These are phyloP conservation scores for Lucinisca nassula DNA, from an alignment of 2,888 invertebrate genomes.

Conservation along the genomic window DNA sequence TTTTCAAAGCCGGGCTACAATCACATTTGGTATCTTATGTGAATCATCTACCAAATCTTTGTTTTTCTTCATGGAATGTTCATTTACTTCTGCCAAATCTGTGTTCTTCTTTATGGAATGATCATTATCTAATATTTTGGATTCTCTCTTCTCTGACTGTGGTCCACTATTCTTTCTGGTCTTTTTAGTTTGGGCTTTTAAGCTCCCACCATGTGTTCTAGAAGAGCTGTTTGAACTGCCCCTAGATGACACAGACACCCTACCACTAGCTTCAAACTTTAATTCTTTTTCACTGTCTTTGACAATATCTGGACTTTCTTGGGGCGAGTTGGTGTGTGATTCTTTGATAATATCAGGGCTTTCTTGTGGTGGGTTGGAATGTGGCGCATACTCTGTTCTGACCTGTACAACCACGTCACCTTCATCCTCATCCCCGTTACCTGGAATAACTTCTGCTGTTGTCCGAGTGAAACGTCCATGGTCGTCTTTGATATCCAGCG, in stretches of 20 bases:
- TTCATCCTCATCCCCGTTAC: slow-evolving; percentile 39
- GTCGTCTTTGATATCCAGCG: slow-evolving; percentile 56
- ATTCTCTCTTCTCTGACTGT: slow-evolving; percentile 22
- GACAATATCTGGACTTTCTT: background rate
- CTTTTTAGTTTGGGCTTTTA: background rate
- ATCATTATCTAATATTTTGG: background rate
- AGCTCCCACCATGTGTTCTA: background rate
- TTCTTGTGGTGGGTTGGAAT: background rate
- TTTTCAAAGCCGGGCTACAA: too few species aligned
- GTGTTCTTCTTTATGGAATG: background rate
- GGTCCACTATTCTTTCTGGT: slow-evolving; percentile 7
- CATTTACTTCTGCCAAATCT: too few species aligned
- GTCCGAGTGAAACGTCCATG: slow-evolving; percentile 52
- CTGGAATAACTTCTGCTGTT: slow-evolving; percentile 65
- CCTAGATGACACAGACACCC: background rate
- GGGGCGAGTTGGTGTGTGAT: background rate
- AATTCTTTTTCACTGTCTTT: slow-evolving; percentile 3
- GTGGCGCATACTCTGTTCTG: slow-evolving; percentile 57
- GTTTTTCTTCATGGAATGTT: too few species aligned
- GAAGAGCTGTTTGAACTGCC: background rate
- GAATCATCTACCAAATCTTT: too few species aligned
- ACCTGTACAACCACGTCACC: slow-evolving; percentile 69
- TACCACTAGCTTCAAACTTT: background rate
- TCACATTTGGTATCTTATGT: too few species aligned
- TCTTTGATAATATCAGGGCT: too few species aligned